A percentile compares a stretch with the other conserved stretches of the same genome.
Evolutionary conservation across 2,113 vertebrate species (phyloP).

Genomic region (Pseudopodoces humilis): DNA sequence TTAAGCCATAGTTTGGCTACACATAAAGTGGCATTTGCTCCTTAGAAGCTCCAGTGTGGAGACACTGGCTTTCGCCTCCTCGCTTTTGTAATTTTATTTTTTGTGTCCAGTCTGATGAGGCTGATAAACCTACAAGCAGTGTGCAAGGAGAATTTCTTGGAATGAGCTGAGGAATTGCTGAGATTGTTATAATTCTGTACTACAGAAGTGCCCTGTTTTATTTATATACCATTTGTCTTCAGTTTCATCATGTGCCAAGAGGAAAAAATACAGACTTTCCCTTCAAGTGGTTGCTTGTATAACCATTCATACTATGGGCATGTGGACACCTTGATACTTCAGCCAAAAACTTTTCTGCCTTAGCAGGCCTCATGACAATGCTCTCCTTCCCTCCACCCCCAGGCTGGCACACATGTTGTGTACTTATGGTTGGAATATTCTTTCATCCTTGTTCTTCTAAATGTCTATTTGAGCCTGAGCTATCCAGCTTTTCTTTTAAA

Average conservation of each 20-base stretch:
- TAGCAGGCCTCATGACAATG: accelerated
- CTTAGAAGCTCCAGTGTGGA: neutral
- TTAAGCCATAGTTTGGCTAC: neutral
- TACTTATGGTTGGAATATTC: accelerated
- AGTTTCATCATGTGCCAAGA: constrained; percentile 20
- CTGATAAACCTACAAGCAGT: neutral
- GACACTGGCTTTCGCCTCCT: neutral
- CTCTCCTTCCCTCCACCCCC: neutral
- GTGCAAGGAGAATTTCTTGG: neutral
- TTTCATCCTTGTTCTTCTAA: neutral
- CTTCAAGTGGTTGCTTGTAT: neutral
- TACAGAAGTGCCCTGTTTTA: neutral
- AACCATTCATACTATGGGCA: accelerated
- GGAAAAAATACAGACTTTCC: constrained; percentile 10
- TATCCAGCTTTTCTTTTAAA: neutral
- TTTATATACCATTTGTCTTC: neutral
- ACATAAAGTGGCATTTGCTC: neutral
- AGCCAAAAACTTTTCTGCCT: neutral
- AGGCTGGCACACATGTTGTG: accelerated
- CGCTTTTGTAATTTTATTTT: neutral
- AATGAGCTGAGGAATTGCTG: neutral
- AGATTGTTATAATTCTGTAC: constrained; percentile 48
- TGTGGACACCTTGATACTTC: accelerated
- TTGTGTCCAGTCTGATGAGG: neutral
- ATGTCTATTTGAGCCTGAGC: neutral